Evolutionary conservation across 2,797 vertebrate genomes (phyloP), one percentile per base, ranked within the genome.

Genomic region (Melanotaenia pygmaea): DNA sequence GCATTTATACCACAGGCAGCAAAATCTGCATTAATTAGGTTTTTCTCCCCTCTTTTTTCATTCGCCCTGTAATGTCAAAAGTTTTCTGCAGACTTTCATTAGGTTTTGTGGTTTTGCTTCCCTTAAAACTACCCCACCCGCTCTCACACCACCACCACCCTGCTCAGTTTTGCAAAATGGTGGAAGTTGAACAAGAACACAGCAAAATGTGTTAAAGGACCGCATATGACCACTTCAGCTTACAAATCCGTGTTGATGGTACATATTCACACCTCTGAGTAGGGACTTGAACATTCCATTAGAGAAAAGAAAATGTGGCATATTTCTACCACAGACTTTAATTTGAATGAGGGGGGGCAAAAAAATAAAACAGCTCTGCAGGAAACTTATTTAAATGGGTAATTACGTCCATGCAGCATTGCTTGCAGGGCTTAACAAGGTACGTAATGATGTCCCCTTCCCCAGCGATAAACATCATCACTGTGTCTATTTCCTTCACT

Each of bases 341-440:
- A 91, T 91, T 91, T 76, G 54, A 89, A 73, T 0, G 16, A 5
- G 5, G 11, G 11, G 4, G 37, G 37, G 35, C 12, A 45, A 37
- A 65, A 54, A 43, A 72, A 67, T 63, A 78, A 73, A 82, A 81
- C 59, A 87, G 74, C 37, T 47, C 81, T 58, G 61, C 67, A 24
- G 85, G 86, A 92, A 92, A 86, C 84, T 92, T 82, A 91, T 92
- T 91, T 91, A 87, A 91, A 92, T 86, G 90, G 87, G 84, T 92
- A 91, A 92, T 93, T 87, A 89, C 54, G 54, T 84, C 76, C 72
- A 85, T 28, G 72, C 83, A 77, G 83, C 84, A 75, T 83, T 74
- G 81, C 90, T 91, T 82, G 88, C 82, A 70, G 88, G 86, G 87
- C 53, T 91, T 92, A 91, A 93, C 89, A 94, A 92, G 89, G 88